Percentiles rank a stretch among this genome's conserved stretches.
Conservation (phyloP, 2,888 invertebrate genomes). For the Plebejus melissa region DNA sequence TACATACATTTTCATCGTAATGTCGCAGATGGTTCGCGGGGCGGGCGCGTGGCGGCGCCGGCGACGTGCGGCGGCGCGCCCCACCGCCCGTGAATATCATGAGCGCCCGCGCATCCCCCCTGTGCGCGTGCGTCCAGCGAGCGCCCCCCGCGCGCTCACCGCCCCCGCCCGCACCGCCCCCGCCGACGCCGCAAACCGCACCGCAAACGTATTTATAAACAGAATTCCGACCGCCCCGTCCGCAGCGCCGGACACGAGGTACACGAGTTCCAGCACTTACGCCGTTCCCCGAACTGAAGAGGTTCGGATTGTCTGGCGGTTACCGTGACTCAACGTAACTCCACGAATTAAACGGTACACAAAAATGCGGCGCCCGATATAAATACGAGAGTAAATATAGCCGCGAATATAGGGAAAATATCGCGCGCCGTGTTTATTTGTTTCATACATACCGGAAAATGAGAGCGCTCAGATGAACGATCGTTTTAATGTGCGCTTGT, state of each 20-base stretch:
- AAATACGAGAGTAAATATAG: conserved; percentile 47
- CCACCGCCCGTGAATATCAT: conserved; percentile 79
- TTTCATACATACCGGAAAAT: conserved; percentile 45
- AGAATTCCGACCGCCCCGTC: conserved; percentile 65
- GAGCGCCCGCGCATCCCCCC: conserved; percentile 54
- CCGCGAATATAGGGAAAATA: conserved; percentile 49
- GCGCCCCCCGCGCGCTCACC: conserved; percentile 35
- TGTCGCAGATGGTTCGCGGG: conserved; percentile 50
- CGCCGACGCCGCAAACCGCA: conserved; percentile 33
- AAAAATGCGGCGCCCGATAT: conserved; percentile 55
- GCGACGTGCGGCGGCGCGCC: conserved; percentile 72
- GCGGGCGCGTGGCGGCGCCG: conserved; percentile 58
- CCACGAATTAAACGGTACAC: conserved; percentile 47
- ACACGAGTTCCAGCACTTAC: conserved; percentile 78
- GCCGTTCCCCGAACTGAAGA: conserved; percentile 73
- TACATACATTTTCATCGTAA: conserved; percentile 61
- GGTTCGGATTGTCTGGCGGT: conserved; percentile 64
- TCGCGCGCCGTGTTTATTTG: conserved; percentile 52
- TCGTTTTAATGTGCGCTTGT: conserved; percentile 19
- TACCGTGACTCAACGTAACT: conserved; percentile 58
- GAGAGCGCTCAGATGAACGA: conserved; percentile 31
- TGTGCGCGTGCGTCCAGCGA: conserved; percentile 37
- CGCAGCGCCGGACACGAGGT: conserved; percentile 70
- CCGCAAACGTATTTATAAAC: conserved; percentile 67
- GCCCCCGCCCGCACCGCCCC: conserved; percentile 36